These are phyloP conservation scores for Saguinus midas DNA, from an alignment of 2,113 vertebrate species.

Conservation along the genomic window DNA sequence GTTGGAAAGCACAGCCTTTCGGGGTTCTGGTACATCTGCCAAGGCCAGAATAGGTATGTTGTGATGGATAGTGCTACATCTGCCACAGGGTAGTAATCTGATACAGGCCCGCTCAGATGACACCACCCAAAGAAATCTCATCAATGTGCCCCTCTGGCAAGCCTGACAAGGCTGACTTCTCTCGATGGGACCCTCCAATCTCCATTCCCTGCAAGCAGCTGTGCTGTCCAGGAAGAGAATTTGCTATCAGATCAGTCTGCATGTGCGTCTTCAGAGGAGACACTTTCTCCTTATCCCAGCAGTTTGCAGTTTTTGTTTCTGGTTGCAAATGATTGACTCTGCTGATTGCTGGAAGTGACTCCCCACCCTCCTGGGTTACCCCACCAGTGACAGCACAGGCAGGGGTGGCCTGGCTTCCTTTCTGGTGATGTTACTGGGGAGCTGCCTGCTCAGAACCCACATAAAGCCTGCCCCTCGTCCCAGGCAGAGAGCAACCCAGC, in stretches of 20 bases:
- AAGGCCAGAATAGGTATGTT: background rate
- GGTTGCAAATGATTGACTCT: background rate
- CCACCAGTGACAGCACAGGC: slow-evolving; percentile 46
- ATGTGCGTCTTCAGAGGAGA: background rate
- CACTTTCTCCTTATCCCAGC: background rate
- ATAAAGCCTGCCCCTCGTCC: background rate
- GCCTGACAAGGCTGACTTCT: background rate
- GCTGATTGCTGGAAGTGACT: background rate
- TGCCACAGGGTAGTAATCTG: background rate
- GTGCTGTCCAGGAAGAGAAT: background rate
- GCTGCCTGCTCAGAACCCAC: background rate
- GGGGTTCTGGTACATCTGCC: background rate
- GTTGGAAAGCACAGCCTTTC: fast-evolving
- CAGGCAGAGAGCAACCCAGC: background rate
- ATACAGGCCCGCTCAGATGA: background rate
- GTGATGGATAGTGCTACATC: background rate
- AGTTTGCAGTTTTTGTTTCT: background rate
- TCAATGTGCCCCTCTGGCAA: background rate
- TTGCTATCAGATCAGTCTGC: background rate
- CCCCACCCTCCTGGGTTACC: slow-evolving; percentile 48
- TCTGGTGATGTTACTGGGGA: background rate
- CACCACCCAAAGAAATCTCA: background rate
- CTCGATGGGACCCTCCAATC: fast-evolving
- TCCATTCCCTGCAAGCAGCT: fast-evolving
- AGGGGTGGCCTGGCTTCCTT: slow-evolving; percentile 54